Evolutionary conservation across 2,113 vertebrate genomes (phyloP), one percentile per base, ranked within the genome.

Genomic region (Penelope pileata): DNA sequence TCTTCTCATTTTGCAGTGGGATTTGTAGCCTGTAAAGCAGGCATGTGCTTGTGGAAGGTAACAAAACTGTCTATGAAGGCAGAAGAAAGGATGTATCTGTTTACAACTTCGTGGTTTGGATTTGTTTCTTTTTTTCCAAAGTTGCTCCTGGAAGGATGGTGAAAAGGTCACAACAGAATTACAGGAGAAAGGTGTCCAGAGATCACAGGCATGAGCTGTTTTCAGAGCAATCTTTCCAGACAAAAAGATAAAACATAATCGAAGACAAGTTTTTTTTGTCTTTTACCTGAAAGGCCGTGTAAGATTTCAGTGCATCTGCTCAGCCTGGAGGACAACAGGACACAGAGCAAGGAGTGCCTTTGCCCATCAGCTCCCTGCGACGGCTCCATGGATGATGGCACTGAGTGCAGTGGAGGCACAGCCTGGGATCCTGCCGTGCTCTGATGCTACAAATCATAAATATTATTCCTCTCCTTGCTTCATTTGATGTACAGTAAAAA

Each of bases 91-190:
- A 91, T 63, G 58, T 36, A 84, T 3, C 86, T 85, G 56, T 63
- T 92, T 86, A 53, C 32, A 89, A 72, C 2, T 26, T 54, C 59
- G 88, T 74, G 19, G 56, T 80, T 77, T 74, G 63, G 23, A 17
- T 84, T 73, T 50, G 36, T 4, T 1, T 0, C 2, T 42, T 5
- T 24, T 45, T 56, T 79, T 60, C 10, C 2, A 22, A 24, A n/a
- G 38, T 82, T 84, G 9, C 12, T 89, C 81, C 27, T 77, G 45
- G 58, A 91, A 87, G n/a, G 43, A 14, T 58, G n/a, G 36, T 58
- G 94, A 50, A 92, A 89, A 94, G 91, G 94, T 95, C 84, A 83
- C 58, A 59, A 50, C 36, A 85, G 89, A 89, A 90, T 76, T 94
- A 63, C 29, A 59, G 89, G 62, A 88, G 62, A 64, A 69, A 50